phyloP scores from a whole-genome alignment of 2,797 vertebrate species.

The Cyprinodon diabolis region DNA sequence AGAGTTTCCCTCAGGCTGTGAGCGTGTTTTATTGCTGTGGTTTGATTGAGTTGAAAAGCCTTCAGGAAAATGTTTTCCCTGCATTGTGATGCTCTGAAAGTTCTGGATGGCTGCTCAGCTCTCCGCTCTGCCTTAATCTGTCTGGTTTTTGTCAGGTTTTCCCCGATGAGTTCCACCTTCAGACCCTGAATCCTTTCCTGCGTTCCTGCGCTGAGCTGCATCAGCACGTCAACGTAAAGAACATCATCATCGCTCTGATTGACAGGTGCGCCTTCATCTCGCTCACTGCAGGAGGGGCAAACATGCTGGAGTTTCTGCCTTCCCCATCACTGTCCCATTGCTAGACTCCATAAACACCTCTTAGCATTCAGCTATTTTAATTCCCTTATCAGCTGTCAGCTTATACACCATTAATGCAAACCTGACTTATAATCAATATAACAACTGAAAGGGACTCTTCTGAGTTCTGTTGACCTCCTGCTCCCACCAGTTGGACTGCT shows the following conservation, averaged over 20 bases:
- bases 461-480: too few relatives aligned
- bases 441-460: too few relatives aligned
- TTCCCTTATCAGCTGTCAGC: too few relatives aligned
- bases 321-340: background rate
- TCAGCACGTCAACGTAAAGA: conserved; percentile 99
- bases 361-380: too few relatives aligned
- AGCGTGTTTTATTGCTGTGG: background rate
- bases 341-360: conserved; percentile 1
- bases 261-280: conserved; percentile 84
- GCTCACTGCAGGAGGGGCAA: background rate
- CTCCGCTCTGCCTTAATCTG: background rate
- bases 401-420: too few relatives aligned
- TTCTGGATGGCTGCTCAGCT: too few relatives aligned
- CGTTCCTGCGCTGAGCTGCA: conserved; percentile 97
- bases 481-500: too few relatives aligned
- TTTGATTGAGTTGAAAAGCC: background rate
- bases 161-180: conserved; percentile 98
- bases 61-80: background rate
- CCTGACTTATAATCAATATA: too few relatives aligned
- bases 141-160: conserved; percentile 85
- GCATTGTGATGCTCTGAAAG: background rate
- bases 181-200: conserved; percentile 97
- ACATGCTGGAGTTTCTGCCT: background rate
- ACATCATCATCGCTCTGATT: conserved; percentile 99
- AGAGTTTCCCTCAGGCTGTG: too few relatives aligned